Base-by-base conservation (phyloP, 1,140 invertebrate species). In the Rhynchophorus ferrugineus region DNA sequence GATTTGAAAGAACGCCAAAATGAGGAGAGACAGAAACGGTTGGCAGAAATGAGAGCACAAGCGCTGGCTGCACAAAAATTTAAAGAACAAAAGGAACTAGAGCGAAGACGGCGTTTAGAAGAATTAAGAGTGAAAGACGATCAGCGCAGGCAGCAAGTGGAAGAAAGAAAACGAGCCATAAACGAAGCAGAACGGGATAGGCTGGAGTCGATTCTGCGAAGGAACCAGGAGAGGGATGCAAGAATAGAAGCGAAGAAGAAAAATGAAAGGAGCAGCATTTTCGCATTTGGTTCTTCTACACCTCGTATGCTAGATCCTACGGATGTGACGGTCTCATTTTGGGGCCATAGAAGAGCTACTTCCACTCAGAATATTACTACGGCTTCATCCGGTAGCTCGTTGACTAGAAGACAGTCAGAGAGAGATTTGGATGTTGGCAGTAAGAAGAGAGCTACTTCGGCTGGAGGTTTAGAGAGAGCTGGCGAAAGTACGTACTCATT, bases 241-340 rank as follows among this genome's bases (percentile, higher is more conserved):
- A 78, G 87, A 56, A 75, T 91, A 59, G 88, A 91, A 71, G 77
- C 80, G 24, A 84, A 82, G 66, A 77, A 75, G 61, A 78, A 77
- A 62, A 82, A 82, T 67, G 83, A 86, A 64, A 74, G 80, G 56
- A 80, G 78, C 70, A 79, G 74, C 33, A 79, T 82, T 16, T 92
- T 91, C 73, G 89, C 89, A 24, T 92, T 92, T 73, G 89, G 89
- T 34, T 91, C 88, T 62, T 91, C 88, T 47, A 91, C 88, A 39
- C 88, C 89, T 44, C 75, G 89, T 49, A 84, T 91, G 75, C 71
- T 91, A 59, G 89, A 91, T 64, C 86, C 86, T 19, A 80, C 83
- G 33, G 86, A 89, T 69, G 82, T 83, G 49, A 80, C 81, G 39
- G 80, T 81, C 51, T 80, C 82, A 46, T 89, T 85, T 73, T 89